Percentiles rank a stretch among this genome's conserved stretches.
These are phyloP conservation scores for Nomada ferruginata DNA, from an alignment of 2,888 invertebrate genomes.

Conservation along the genomic window DNA sequence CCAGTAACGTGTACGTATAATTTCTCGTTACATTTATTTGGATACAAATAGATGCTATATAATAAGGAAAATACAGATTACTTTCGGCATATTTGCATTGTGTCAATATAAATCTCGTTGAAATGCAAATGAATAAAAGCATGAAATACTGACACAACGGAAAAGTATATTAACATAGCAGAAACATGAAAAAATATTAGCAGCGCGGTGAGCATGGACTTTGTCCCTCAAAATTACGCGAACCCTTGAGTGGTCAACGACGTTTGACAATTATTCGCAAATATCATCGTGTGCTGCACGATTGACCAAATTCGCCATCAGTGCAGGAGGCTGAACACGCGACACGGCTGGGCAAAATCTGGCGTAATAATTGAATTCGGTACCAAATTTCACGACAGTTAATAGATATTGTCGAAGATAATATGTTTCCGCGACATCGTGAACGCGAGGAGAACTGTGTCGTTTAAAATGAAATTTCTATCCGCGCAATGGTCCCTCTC, in stretches of 20 bases:
- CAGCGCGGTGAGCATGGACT: too few relatives aligned
- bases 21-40: too few relatives aligned
- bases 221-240: not conserved
- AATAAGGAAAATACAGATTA: too few relatives aligned
- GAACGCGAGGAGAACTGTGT: slow-evolving; percentile 19
- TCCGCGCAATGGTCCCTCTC: slow-evolving; percentile 36
- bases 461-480: slow-evolving; percentile 59
- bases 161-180: too few relatives aligned
- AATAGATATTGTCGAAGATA: slow-evolving; percentile 52
- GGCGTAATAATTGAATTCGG: slow-evolving; percentile 49
- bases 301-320: slow-evolving; percentile 22
- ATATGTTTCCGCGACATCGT: slow-evolving; percentile 34
- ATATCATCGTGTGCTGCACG: not conserved
- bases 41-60: too few relatives aligned
- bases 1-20: too few relatives aligned
- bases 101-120: not conserved
- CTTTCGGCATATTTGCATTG: too few relatives aligned
- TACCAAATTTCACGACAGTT: slow-evolving; percentile 42
- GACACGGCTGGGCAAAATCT: slow-evolving; percentile 30
- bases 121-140: not conserved
- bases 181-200: not conserved
- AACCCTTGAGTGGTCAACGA: not conserved
- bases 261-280: slow-evolving; percentile 7
- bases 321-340: not conserved
- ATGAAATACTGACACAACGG: not conserved